phyloP scores from a whole-genome alignment of 1,140 invertebrate species.

The Drosophila guanche region DNA sequence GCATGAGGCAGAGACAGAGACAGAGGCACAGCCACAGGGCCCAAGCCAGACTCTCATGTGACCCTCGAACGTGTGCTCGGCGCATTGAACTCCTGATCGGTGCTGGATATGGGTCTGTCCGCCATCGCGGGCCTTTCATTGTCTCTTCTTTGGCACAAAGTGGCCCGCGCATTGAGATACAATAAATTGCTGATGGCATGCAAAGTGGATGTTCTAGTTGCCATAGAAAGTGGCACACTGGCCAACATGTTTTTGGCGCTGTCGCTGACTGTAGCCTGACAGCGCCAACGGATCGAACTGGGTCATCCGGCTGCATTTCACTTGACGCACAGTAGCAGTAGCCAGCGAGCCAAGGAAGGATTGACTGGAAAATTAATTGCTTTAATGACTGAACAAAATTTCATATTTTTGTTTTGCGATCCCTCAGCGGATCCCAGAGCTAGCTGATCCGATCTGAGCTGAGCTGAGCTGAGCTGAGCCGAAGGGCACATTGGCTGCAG shows the following conservation, averaged over 20 bases:
- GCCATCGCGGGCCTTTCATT: conserved; percentile 39
- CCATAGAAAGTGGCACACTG: conserved; percentile 71
- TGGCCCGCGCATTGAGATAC: conserved; percentile 42
- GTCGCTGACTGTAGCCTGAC: conserved; percentile 28
- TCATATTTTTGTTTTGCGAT: conserved; percentile 28
- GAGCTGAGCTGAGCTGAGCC: background rate
- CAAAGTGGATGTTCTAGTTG: conserved; percentile 77
- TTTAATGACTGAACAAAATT: conserved; percentile 60
- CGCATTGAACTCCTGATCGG: conserved; percentile 71
- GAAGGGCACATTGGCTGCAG: conserved; percentile 32
- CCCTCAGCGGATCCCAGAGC: no score
- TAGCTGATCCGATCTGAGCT: no score
- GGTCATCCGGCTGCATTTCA: conserved; percentile 66
- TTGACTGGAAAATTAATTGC: conserved; percentile 56
- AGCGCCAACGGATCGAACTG: conserved; percentile 42
- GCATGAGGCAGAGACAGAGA: no score
- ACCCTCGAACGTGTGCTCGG: conserved; percentile 61
- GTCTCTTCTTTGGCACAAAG: conserved; percentile 35
- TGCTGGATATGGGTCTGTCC: conserved; percentile 19
- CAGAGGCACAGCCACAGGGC: background rate
- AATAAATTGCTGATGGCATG: conserved; percentile 64
- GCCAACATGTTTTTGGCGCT: conserved; percentile 63
- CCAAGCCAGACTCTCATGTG: conserved; percentile 38
- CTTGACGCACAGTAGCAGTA: conserved; percentile 65
- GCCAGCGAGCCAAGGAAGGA: background rate